Evolutionary conservation across 2,797 vertebrate genomes (phyloP).

Genomic region (Sternarchorhynchus goeldii): DNA sequence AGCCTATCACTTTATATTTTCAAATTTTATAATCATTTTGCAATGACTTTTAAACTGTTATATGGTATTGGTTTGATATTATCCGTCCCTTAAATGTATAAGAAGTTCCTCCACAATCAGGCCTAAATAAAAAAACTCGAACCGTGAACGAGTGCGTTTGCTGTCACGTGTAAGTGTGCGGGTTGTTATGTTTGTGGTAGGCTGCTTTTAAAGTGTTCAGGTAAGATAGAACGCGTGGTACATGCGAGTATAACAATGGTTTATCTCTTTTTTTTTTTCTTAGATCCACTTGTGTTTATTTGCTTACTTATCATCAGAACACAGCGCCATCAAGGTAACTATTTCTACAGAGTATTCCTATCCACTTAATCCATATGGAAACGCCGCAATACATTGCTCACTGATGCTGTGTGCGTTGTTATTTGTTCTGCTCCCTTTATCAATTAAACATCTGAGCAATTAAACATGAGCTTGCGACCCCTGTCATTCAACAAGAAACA

Average conservation of each 20-base stretch:
- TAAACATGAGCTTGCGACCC: not conserved
- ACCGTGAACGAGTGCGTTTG: not conserved
- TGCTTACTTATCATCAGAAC: conserved; percentile 1
- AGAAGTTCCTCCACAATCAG: not conserved
- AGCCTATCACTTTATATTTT: not conserved
- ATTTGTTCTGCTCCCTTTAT: too few relatives aligned
- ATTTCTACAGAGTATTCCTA: conserved; percentile 6
- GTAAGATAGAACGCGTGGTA: not conserved
- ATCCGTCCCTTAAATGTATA: conserved; percentile 9
- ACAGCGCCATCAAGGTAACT: not conserved
- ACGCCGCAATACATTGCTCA: not conserved
- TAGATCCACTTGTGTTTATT: conserved; percentile 1
- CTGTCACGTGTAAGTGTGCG: conserved; percentile 11
- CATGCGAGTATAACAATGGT: not conserved
- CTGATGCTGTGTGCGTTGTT: too few relatives aligned
- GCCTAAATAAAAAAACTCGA: not conserved
- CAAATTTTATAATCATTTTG: not conserved
- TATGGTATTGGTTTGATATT: not conserved
- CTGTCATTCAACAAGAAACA: not conserved
- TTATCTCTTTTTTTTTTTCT: conserved; percentile 29
- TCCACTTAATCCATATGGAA: not conserved
- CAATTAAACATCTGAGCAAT: not conserved
- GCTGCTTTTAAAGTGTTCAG: not conserved
- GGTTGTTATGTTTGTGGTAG: not conserved
- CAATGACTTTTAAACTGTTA: not conserved